phyloP scores from a whole-genome alignment of 2,113 vertebrate genomes.

The Telmatochromis sp. region DNA sequence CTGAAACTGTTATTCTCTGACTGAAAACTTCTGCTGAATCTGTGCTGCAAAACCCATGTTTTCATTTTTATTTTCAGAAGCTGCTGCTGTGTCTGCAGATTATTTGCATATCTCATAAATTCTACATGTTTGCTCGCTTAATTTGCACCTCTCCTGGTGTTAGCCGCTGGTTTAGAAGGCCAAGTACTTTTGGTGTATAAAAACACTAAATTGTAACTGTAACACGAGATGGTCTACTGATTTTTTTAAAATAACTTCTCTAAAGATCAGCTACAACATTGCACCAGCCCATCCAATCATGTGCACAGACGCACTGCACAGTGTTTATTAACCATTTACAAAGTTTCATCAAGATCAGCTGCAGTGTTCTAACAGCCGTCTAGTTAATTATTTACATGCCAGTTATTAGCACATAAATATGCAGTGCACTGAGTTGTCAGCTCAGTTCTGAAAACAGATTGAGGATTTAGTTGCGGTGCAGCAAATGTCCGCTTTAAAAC shows the following conservation, averaged over 20 bases:
- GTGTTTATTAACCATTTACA: background rate
- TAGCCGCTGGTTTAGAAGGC: background rate
- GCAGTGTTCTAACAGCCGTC: background rate
- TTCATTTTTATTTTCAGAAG: background rate
- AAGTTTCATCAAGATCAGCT: background rate
- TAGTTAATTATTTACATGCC: background rate
- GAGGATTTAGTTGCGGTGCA: background rate
- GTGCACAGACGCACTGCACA: background rate
- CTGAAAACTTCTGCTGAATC: background rate
- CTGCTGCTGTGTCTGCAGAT: background rate
- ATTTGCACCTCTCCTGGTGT: background rate
- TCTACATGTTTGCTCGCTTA: background rate
- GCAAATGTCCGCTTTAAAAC: background rate
- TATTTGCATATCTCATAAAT: background rate
- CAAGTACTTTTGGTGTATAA: background rate
- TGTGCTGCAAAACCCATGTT: background rate
- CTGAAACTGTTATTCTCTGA: background rate
- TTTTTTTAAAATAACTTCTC: background rate
- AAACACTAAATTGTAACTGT: background rate
- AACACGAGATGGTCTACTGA: accelerated
- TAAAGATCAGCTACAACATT: background rate
- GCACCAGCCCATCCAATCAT: background rate
- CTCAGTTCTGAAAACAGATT: background rate
- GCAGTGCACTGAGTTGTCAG: background rate
- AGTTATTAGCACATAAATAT: background rate